Base-by-base conservation (phyloP, 2,797 vertebrate species). In the Astyanax mexicanus region DNA sequence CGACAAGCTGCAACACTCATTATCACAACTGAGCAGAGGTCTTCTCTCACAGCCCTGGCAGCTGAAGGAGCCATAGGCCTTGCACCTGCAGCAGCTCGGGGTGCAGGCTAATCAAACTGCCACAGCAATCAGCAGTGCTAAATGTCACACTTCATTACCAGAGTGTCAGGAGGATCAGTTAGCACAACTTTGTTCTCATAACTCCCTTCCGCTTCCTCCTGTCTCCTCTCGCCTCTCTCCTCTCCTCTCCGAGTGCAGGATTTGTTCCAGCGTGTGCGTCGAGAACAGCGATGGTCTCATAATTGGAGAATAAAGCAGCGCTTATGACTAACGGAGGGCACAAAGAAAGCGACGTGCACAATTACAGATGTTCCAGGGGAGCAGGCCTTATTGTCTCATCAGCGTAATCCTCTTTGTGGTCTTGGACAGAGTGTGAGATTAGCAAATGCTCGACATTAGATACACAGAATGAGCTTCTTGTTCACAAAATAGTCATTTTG, bases 131-230 rank as follows among this genome's bases (percentile, higher is more conserved):
- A 79, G 67, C 83, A 81, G 74, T 58, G 78, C 60, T 84, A 84
- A 83, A 89, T 86, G 87, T 85, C 85, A 86, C 77, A 45, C 35
- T 84, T 91, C 79, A 83, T 92, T 89, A 89, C 70, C 70, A 47
- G 51, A 38, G 37, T 49, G 72, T 49, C 52, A 60, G 66, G 45
- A 72, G 66, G 69, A 76, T 68, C 64, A n/a, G 49, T 69, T 69
- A 49, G 61, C 67, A 61, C 12, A 66, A 61, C 72, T 78, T 57
- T 54, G 61, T 74, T 78, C 72, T 74, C 71, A 47, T 44, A 69
- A 58, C 77, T 19, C 75, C 64, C 37, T 2, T 19, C 13, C 32
- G 27, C 17, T 57, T 61, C 62, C 32, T n/a, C n/a, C 29, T 42
- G 55, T 78, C 45, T 35, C 62, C 54, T 75, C 19, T 67, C 70